Conservation (phyloP, 2,888 invertebrate genomes). For the Sarcophaga variegata region DNA sequence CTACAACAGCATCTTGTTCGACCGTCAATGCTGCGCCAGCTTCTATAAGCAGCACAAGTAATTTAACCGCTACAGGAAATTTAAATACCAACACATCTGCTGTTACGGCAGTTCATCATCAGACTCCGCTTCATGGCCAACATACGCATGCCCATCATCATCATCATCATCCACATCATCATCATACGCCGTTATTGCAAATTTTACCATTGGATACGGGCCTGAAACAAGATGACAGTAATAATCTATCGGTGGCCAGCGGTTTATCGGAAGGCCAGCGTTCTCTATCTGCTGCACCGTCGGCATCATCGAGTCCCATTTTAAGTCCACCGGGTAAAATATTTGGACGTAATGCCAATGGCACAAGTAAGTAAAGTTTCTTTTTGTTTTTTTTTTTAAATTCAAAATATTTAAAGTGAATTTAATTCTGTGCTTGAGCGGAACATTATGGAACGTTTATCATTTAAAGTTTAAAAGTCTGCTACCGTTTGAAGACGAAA, state of each 20-base stretch:
- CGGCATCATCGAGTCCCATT: conserved; percentile 81
- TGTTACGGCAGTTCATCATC: background rate
- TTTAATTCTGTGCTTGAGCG: background rate
- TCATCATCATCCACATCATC: conserved; percentile 41
- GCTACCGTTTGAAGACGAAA: background rate
- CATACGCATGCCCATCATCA: conserved; percentile 58
- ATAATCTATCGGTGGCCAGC: conserved; percentile 77
- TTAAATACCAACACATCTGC: conserved; percentile 54
- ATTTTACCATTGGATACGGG: conserved; percentile 61
- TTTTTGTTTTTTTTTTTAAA: too few species aligned
- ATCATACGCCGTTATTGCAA: conserved; percentile 65
- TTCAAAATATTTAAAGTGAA: too few species aligned
- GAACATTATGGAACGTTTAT: too few species aligned
- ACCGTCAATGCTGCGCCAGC: conserved; percentile 67
- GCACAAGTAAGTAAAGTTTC: conserved; percentile 79
- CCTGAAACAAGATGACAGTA: conserved; percentile 76
- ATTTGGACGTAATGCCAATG: conserved; percentile 81
- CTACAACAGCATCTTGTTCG: conserved; percentile 53
- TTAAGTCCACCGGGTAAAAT: conserved; percentile 81
- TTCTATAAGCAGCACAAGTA: conserved; percentile 70
- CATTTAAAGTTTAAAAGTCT: too few species aligned
- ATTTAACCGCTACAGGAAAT: conserved; percentile 61
- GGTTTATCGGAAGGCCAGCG: conserved; percentile 79
- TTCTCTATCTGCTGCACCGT: conserved; percentile 79
- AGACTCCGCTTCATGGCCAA: background rate